Conservation (phyloP, 2,888 invertebrate species). For the Drosophila trichaetosa region DNA sequence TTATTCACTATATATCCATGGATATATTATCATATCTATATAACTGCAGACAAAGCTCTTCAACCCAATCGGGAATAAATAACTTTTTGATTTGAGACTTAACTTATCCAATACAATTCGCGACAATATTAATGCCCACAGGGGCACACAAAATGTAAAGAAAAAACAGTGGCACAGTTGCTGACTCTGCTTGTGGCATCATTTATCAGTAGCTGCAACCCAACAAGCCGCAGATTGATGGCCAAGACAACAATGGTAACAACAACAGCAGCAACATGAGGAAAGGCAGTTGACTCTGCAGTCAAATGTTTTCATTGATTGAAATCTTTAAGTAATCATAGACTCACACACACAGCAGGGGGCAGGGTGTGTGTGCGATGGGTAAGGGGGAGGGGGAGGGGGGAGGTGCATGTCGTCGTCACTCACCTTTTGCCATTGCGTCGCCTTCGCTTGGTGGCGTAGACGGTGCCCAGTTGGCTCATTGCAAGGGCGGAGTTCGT, state of each 20-base stretch:
- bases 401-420: slow-evolving; percentile 10
- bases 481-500: slow-evolving; percentile 86
- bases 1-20: not conserved
- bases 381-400: not conserved
- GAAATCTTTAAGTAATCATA: slow-evolving; percentile 71
- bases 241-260: slow-evolving; percentile 14
- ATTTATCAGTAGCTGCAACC: slow-evolving; percentile 57
- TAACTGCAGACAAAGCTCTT: not conserved
- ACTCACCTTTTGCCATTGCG: slow-evolving; percentile 98
- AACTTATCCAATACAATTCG: not conserved
- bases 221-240: slow-evolving; percentile 75
- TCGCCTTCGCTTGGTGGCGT: slow-evolving; percentile 97
- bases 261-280: not conserved
- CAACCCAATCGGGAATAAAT: not conserved
- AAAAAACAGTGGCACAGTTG: slow-evolving; percentile 46
- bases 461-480: slow-evolving; percentile 98
- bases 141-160: not conserved
- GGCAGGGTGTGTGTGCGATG: slow-evolving; percentile 48
- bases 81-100: slow-evolving; percentile 1
- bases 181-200: slow-evolving; percentile 22
- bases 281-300: slow-evolving; percentile 37
- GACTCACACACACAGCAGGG: slow-evolving; percentile 44
- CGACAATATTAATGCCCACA: slow-evolving; percentile 14
- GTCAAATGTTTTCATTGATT: slow-evolving; percentile 65
- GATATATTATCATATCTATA: not conserved